Evolutionary conservation across 2,797 vertebrate species (phyloP), one percentile per base, ranked within the genome.

Genomic region (Onychomys leucogaster): DNA sequence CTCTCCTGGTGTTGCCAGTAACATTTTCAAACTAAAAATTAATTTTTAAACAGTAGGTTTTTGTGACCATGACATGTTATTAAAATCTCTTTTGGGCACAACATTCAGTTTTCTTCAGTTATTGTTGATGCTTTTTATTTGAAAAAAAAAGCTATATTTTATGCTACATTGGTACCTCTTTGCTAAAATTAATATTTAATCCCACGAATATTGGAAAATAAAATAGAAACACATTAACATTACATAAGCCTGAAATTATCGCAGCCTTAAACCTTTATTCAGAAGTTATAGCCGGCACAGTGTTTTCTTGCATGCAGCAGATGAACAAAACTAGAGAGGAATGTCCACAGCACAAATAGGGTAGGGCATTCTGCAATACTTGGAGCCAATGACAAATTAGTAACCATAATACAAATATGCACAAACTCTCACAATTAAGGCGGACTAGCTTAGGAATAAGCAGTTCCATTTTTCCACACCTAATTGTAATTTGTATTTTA

Each of bases 1-100:
- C 91, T 94, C 89, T 98, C 80, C 84, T 96, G 97, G 96, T 97
- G 93, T 92, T 98, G 92, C 91, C 86, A 96, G 75, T 88, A 97
- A 98, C 69, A 90, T 95, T 96, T 98, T 98, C 82, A 97, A 98
- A 98, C 59, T 96, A 95, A 95, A 98, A 97, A 98, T 98, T 98
- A 98, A 97, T 98, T 98, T 98, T 98, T 98, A 98, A 98, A 97
- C 88, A 98, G 83, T 73, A 95, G 87, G 71, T 59, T 98, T 98
- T 96, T 97, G 95, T 98, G 97, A 97, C 97, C 86, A 96, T 88
- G 96, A 78, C 85, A 96, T 97, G 67, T 96, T 98, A 93, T 98
- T 98, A 98, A 98, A 98, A 84, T 98, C 76, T 80, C 46, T 91
- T 93, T 96, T 96, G 97, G 97, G 94, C 85, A 97, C 37, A 95